Conservation (phyloP, 2,888 invertebrate species). For the Acronicta alni region DNA sequence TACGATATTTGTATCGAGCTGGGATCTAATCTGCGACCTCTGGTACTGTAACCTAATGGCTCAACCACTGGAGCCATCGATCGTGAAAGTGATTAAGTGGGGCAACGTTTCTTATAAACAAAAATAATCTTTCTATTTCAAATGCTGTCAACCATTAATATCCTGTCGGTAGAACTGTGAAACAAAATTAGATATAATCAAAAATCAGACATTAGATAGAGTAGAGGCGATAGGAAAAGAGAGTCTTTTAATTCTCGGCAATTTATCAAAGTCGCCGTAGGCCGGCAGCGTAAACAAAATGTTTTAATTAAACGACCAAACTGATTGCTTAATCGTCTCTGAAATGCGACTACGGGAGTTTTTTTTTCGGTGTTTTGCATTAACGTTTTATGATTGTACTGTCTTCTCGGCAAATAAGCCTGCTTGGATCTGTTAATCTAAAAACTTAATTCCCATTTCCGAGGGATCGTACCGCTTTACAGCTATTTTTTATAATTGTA, state of each 20-base stretch:
- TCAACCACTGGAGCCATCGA: no score
- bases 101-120: no score
- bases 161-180: constrained; percentile 4
- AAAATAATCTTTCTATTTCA: neutral
- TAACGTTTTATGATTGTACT: constrained; percentile 33
- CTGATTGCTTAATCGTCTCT: constrained; percentile 71
- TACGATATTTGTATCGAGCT: no score
- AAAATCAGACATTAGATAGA: constrained; percentile 41
- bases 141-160: constrained; percentile 19
- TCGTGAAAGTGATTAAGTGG: no score
- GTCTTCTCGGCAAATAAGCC: constrained; percentile 1
- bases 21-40: no score
- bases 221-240: constrained; percentile 55
- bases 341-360: constrained; percentile 57
- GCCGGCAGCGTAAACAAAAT: constrained; percentile 70
- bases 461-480: neutral
- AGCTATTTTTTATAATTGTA: neutral
- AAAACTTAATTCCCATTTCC: neutral
- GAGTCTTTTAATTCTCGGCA: constrained; percentile 64
- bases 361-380: constrained; percentile 49
- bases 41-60: no score
- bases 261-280: constrained; percentile 73
- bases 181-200: constrained; percentile 37
- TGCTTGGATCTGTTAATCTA: constrained; percentile 10
- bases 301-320: constrained; percentile 74